Conservation (phyloP, 2,113 vertebrate genomes). For the Indri indri region DNA sequence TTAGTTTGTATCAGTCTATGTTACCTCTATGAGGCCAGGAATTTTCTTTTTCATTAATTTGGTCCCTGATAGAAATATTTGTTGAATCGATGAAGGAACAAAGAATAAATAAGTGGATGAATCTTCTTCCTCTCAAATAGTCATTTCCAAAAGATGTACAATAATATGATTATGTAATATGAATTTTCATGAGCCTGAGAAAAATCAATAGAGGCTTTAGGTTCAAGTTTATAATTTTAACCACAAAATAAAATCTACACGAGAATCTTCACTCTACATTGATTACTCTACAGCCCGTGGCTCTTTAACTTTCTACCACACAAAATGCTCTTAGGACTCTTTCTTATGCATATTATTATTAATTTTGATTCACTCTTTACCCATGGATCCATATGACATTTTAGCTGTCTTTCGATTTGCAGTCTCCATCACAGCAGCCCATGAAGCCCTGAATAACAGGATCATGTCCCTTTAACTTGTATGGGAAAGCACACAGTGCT, state of each 20-base stretch:
- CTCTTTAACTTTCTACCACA: background rate
- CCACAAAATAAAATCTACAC: background rate
- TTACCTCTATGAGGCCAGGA: background rate
- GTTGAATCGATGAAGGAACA: background rate
- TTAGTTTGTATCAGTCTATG: background rate
- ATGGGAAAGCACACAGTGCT: background rate
- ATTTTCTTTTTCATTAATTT: background rate
- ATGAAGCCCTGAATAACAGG: background rate
- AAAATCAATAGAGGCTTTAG: slow-evolving; percentile 12
- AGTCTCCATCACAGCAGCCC: background rate
- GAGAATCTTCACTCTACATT: background rate
- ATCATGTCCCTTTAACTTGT: slow-evolving; percentile 5
- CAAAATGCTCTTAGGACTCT: background rate
- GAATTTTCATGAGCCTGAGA: background rate
- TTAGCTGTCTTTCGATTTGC: background rate
- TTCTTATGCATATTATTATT: background rate
- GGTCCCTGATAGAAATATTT: background rate
- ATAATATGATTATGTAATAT: background rate
- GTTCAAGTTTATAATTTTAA: slow-evolving; percentile 17
- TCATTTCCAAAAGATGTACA: slow-evolving; percentile 9
- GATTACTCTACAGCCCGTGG: background rate
- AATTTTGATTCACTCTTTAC: background rate
- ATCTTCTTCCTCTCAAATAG: background rate
- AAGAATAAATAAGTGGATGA: background rate
- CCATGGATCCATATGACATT: background rate